A percentile compares a stretch with the other conserved stretches of the same genome.
phyloP scores from a whole-genome alignment of 2,888 invertebrate genomes.

The Doris montereyensis region DNA sequence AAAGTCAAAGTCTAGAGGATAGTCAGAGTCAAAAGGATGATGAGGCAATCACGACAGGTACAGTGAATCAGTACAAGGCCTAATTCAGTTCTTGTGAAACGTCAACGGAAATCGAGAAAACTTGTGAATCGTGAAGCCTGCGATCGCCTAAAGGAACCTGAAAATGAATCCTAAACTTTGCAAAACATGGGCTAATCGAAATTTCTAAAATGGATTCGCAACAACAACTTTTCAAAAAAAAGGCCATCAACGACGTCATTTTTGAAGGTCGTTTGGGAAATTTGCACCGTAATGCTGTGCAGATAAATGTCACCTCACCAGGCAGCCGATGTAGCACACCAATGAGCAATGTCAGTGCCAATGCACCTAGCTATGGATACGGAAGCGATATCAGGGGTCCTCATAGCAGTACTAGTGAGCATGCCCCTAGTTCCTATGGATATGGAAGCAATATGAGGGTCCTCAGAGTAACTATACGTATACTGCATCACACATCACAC shows the following conservation, averaged over 20 bases:
- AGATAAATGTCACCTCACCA: not conserved
- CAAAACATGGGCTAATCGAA: slow-evolving; percentile 7
- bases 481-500: too few species aligned
- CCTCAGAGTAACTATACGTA: not conserved
- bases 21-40: too few species aligned
- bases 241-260: not conserved
- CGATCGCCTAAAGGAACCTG: slow-evolving; percentile 4
- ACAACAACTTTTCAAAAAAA: not conserved
- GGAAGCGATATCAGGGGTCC: too few species aligned
- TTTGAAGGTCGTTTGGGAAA: slow-evolving; percentile 4
- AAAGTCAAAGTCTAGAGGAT: too few species aligned
- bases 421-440: not conserved
- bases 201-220: slow-evolving; percentile 1
- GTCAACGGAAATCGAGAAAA: too few species aligned
- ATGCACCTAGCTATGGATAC: too few species aligned
- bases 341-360: too few species aligned
- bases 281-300: not conserved
- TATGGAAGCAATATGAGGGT: not conserved
- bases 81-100: too few species aligned
- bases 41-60: too few species aligned
- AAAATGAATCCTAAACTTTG: not conserved
- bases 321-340: slow-evolving; percentile 4
- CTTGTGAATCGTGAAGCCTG: too few species aligned
- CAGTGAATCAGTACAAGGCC: too few species aligned
- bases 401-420: slow-evolving; percentile 8